A percentile compares a stretch with the other conserved stretches of the same genome.
phyloP scores from a whole-genome alignment of 2,113 vertebrate species.

The Hippocampus guttulatus region DNA sequence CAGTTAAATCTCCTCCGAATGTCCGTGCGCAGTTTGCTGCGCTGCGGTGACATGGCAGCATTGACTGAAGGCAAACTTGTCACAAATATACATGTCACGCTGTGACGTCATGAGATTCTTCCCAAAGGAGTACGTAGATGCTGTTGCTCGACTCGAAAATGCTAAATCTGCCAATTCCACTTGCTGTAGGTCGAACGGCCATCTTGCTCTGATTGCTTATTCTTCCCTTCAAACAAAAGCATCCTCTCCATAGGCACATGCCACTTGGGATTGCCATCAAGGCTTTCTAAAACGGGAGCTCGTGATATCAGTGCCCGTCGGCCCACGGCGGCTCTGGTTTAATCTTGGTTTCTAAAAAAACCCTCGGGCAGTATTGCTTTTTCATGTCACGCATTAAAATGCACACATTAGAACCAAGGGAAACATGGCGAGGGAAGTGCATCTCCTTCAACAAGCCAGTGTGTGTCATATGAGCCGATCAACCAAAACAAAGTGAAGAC shows the following conservation, averaged over 20 bases:
- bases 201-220: conserved; percentile 17
- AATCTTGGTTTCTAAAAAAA: conserved; percentile 46
- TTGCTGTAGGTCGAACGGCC: background rate
- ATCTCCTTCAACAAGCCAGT: conserved; percentile 17
- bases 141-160: background rate
- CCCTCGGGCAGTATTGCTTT: conserved; percentile 49
- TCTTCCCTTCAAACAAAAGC: conserved; percentile 20
- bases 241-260: conserved; percentile 30
- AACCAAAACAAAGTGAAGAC: conserved; percentile 42
- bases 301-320: conserved; percentile 55
- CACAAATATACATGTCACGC: background rate
- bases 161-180: conserved; percentile 4
- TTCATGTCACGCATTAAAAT: conserved; percentile 41
- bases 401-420: conserved; percentile 42
- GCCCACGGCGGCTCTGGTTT: conserved; percentile 47
- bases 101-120: too few relatives aligned
- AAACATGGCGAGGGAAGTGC: conserved; percentile 46
- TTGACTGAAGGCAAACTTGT: background rate
- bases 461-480: conserved; percentile 35
- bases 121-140: background rate
- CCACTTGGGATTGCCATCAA: conserved; percentile 50
- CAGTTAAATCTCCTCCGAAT: conserved; percentile 14
- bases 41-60: conserved; percentile 15
- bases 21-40: conserved; percentile 12
- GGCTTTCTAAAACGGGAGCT: conserved; percentile 43